Conservation (phyloP, 92 coral and sea anemone genomes). For the Epizoanthus illoricatus region DNA sequence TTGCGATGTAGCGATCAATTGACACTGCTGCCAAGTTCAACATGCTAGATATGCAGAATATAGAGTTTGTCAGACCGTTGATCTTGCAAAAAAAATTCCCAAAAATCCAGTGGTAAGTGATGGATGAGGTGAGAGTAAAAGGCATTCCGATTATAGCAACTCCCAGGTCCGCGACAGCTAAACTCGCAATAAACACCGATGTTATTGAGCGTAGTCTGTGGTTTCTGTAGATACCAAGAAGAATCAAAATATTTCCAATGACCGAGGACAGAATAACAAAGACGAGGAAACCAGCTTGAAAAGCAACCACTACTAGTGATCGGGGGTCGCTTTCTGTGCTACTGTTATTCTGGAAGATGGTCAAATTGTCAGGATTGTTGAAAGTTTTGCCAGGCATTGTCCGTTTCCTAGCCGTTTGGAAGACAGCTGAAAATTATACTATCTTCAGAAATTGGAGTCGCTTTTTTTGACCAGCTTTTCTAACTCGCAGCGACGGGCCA, state of each 20-base stretch:
- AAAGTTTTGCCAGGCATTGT: not conserved
- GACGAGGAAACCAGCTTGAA: conserved; percentile 70
- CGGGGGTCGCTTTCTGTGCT: conserved; percentile 51
- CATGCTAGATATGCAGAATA: conserved; percentile 85
- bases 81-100: conserved; percentile 70
- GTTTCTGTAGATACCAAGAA: conserved; percentile 75
- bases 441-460: not conserved
- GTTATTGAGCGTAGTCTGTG: conserved; percentile 67
- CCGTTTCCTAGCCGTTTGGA: not conserved
- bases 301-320: conserved; percentile 53
- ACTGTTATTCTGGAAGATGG: not conserved
- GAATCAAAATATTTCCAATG: conserved; percentile 71
- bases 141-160: conserved; percentile 85
- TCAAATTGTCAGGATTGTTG: conserved; percentile 3
- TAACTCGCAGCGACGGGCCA: not conserved
- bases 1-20: conserved; percentile 78
- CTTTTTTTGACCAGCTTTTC: not conserved
- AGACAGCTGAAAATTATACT: not conserved
- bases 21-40: conserved; percentile 85
- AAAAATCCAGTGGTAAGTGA: conserved; percentile 80
- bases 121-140: conserved; percentile 73
- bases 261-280: conserved; percentile 74
- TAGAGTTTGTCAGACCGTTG: conserved; percentile 79
- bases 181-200: conserved; percentile 75
- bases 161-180: conserved; percentile 83